Base-by-base conservation (phyloP, 2,113 vertebrate species). In the Tachycineta bicolor region DNA sequence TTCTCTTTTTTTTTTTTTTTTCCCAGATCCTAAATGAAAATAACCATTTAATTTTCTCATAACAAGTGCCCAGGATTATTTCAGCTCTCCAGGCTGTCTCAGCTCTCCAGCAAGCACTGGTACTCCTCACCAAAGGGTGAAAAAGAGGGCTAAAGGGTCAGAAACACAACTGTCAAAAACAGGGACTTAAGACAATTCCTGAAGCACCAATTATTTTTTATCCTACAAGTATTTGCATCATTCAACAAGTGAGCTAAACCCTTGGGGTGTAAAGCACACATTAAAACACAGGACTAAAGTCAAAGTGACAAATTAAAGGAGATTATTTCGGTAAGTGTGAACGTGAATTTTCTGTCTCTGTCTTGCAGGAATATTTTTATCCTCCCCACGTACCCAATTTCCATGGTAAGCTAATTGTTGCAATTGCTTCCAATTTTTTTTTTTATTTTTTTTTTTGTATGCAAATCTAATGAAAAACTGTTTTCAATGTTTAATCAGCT, bases 381-480 rank as follows among this genome's bases (percentile, higher is more conserved):
- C 58, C 70, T 89, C 76, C 53, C 62, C 2, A 1, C 34, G 37
- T 60, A 62, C 28, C n/a, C 77, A 22, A 86, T 93, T 95, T 92
- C 82, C 60, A 34, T 14, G 76, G 70, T 62, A 49, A 93, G 92
- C 34, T 89, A 78, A 90, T 87, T 90, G 70, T 90, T 96, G 83
- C 64, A 75, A 77, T 87, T 71, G 74, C 53, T 89, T 83, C 70
- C 78, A 85, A 60, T 39, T 81, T 37, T 37, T 37, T 37, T 37
- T 37, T 37, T 37, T 37, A 10, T 37, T 37, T 37, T 37, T 96
- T 90, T 90, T 92, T 97, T 90, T 89, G 55, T n/a, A 44, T 77
- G 79, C 90, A 96, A 97, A 97, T 87, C 82, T 97, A 96, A 97
- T 96, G 97, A 85, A 94, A 96, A 83, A 10, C 55, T 17, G 69